Evolutionary conservation across 2,797 vertebrate species (phyloP).

Genomic region (Diplodus sargus): DNA sequence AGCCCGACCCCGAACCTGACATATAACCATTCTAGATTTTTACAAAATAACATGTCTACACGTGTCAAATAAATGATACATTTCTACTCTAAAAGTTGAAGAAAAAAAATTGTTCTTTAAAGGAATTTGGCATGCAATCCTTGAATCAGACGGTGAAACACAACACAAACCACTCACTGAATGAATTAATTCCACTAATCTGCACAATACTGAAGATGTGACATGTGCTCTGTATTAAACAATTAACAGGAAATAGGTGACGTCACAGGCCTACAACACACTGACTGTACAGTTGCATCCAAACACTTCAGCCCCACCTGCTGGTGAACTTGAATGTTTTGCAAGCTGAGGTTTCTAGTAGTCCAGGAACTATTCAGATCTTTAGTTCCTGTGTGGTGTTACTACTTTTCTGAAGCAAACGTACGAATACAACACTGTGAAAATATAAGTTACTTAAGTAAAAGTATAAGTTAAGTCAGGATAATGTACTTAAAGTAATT

Average conservation of each 20-base stretch:
- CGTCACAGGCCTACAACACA: neutral
- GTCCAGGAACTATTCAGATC: neutral
- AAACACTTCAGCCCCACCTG: conserved; percentile 37
- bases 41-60: neutral
- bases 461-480: neutral
- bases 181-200: neutral
- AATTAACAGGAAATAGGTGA: neutral
- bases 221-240: neutral
- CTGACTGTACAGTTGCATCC: neutral
- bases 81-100: too few relatives aligned
- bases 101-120: neutral
- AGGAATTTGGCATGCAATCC: neutral
- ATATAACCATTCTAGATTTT: neutral
- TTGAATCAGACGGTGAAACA: neutral
- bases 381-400: too few relatives aligned
- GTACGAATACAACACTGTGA: neutral
- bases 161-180: neutral
- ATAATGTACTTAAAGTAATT: neutral
- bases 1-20: conserved; percentile 22
- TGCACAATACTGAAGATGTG: neutral
- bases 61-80: neutral
- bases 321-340: conserved; percentile 25
- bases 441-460: neutral
- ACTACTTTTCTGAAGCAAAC: neutral
- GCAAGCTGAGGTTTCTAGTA: neutral